Conservation (phyloP, 2,797 vertebrate genomes). For the Fistularia tabacaria region DNA sequence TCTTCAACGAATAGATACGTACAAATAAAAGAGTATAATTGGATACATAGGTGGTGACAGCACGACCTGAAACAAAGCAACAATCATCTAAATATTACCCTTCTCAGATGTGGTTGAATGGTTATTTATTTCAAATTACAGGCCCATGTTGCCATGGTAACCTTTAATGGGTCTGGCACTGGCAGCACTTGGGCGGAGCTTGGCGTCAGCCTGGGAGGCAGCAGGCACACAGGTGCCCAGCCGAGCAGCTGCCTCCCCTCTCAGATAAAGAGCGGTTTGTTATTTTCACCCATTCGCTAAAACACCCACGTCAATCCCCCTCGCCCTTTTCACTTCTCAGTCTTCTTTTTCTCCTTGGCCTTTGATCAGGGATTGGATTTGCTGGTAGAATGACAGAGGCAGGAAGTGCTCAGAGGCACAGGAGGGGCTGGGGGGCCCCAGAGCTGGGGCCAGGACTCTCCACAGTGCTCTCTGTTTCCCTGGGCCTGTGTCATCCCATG, state of each 20-base stretch:
- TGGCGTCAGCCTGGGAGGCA: conserved; percentile 61
- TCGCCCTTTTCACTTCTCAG: conserved; percentile 66
- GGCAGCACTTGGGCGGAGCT: conserved; percentile 58
- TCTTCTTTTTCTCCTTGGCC: conserved; percentile 64
- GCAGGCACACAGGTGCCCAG: conserved; percentile 72
- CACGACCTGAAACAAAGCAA: conserved; percentile 33
- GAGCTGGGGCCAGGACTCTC: conserved; percentile 41
- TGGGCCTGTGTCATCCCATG: conserved; percentile 61
- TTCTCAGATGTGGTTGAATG: conserved; percentile 65
- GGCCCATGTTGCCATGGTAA: conserved; percentile 62
- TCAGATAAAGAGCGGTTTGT: conserved; percentile 72
- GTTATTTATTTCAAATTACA: conserved; percentile 66
- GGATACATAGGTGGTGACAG: conserved; percentile 27
- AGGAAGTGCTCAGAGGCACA: conserved; percentile 67
- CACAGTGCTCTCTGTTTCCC: conserved; percentile 62
- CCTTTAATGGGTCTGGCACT: conserved; percentile 63
- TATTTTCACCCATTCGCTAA: conserved; percentile 47
- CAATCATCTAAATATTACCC: conserved; percentile 65
- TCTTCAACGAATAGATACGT: conserved; percentile 22
- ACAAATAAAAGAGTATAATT: conserved; percentile 39
- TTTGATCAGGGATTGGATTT: conserved; percentile 76
- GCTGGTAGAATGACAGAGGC: conserved; percentile 69
- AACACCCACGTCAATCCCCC: conserved; percentile 64
- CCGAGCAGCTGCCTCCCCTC: conserved; percentile 67
- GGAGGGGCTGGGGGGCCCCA: conserved; percentile 29